These are phyloP conservation scores for Liposcelis brunnea DNA, from an alignment of 2,888 invertebrate species.

Conservation along the genomic window DNA sequence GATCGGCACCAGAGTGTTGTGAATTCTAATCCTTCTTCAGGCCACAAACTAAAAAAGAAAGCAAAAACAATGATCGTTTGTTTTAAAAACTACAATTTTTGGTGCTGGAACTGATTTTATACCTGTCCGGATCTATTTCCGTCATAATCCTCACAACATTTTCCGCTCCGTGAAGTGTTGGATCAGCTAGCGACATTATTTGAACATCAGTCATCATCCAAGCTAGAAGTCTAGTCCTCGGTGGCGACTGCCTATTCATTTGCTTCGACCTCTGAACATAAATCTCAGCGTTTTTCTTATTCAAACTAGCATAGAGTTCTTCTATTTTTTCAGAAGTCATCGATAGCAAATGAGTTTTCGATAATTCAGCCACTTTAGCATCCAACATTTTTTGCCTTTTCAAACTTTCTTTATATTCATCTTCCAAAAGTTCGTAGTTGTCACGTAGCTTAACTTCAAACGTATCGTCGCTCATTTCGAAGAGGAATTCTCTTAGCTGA, in stretches of 20 bases:
- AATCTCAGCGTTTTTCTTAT: conserved; percentile 84
- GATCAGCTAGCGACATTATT: conserved; percentile 68
- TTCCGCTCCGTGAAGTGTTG: conserved; percentile 63
- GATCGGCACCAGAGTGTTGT: conserved; percentile 85
- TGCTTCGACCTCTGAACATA: conserved; percentile 81
- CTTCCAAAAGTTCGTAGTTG: conserved; percentile 86
- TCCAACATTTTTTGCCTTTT: conserved; percentile 79
- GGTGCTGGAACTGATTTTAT: no score
- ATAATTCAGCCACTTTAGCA: conserved; percentile 64
- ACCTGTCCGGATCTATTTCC: conserved; percentile 69
- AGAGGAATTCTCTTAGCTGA: conserved; percentile 65
- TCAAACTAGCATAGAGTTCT: conserved; percentile 70
- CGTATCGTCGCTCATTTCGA: conserved; percentile 94
- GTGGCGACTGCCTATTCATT: conserved; percentile 44
- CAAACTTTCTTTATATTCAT: conserved; percentile 86
- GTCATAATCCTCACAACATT: conserved; percentile 55
- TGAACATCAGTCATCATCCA: conserved; percentile 66
- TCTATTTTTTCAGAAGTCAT: conserved; percentile 76
- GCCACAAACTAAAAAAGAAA: conserved; percentile 55
- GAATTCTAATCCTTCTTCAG: conserved; percentile 76
- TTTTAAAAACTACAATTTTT: no score
- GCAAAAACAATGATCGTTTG: no score
- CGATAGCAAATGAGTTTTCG: conserved; percentile 56
- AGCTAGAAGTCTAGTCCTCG: conserved; percentile 62
- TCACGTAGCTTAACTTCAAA: conserved; percentile 93